Base-by-base conservation (phyloP, 1,140 invertebrate species). In the Alviniconcha marisindica region DNA sequence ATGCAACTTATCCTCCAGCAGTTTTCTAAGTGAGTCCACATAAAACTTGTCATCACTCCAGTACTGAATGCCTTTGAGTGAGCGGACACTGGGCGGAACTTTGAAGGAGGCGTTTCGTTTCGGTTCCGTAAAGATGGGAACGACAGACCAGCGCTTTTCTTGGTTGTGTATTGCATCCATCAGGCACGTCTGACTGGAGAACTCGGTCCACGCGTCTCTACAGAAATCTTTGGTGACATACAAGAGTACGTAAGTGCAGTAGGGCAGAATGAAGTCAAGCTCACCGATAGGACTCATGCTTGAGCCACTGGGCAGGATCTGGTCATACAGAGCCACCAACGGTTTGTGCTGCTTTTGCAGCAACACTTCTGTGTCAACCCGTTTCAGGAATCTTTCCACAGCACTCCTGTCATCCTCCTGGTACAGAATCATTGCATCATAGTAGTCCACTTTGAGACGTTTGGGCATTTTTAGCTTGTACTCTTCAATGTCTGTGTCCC, bases 81-180 rank as follows among this genome's bases (percentile, higher is more conserved):
- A 78, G 21, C 28, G 14, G 24, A 78, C 60, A 31, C 31, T 63
- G 33, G 77, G 28, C 21, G 77, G 77, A 4, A 78, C 38, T 12
- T 38, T 56, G 48, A 60, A 78, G 0, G 77, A 18, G 31, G 5
- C 10, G 24, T 56, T 54, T 10, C 56, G 2, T 38, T 60, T 78
- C 1, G 77, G 38, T 60, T 60, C 77, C 15, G 77, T 78, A n/a
- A 78, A 78, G 12, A 78, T 78, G 10, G 77, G 77, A 1, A 78
- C 38, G 2, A 78, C 77, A 3, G 51, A 78, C 77, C 77, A 78
- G 21, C 56, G 33, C 2, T 31, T 56, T 28, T 78, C 77, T 36
- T 10, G 0, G 38, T 36, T 56, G 31, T 60, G 21, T 24, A 78
- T 78, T 18, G 77, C 31, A 36, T 60, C n/a, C 54, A 60, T 60